A percentile compares a stretch with the other conserved stretches of the same genome.
These are phyloP conservation scores for Capra hircus DNA, from an alignment of 2,113 vertebrate genomes.

Conservation along the genomic window DNA sequence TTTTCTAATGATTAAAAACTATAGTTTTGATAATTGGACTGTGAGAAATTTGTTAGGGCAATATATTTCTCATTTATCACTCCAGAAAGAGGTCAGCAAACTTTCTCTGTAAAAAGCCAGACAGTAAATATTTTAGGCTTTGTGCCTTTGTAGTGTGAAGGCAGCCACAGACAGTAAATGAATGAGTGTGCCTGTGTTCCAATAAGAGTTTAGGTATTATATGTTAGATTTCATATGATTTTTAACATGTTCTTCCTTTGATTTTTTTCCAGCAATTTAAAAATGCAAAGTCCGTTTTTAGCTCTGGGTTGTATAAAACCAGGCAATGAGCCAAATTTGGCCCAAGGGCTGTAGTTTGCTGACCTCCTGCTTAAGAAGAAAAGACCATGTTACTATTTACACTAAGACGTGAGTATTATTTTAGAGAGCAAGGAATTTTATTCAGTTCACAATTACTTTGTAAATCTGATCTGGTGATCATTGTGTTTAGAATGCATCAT, in stretches of 20 bases:
- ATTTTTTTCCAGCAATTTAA: background rate
- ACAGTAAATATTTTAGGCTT: slow-evolving; percentile 14
- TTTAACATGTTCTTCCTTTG: background rate
- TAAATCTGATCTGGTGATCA: slow-evolving; percentile 38
- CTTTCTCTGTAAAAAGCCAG: background rate
- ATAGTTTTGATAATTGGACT: slow-evolving; percentile 27
- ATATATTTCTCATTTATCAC: slow-evolving; percentile 62
- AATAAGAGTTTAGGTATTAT: background rate
- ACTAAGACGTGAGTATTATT: slow-evolving; percentile 25
- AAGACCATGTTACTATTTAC: slow-evolving; percentile 56
- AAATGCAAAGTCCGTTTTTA: background rate
- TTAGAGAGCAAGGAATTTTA: slow-evolving; percentile 55
- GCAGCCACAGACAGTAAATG: background rate
- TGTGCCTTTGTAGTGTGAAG: background rate
- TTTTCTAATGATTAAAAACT: slow-evolving; percentile 65
- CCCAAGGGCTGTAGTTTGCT: background rate
- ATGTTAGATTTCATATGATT: background rate
- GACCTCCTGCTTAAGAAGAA: slow-evolving; percentile 23
- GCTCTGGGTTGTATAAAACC: background rate
- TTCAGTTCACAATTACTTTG: slow-evolving; percentile 63
- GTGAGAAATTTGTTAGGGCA: slow-evolving; percentile 46
- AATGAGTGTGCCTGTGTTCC: background rate
- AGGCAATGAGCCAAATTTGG: background rate
- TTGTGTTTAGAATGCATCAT: slow-evolving; percentile 47
- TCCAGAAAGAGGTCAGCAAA: background rate